phyloP scores from a whole-genome alignment of 1,140 invertebrate genomes.

The Babylonia areolata region DNA sequence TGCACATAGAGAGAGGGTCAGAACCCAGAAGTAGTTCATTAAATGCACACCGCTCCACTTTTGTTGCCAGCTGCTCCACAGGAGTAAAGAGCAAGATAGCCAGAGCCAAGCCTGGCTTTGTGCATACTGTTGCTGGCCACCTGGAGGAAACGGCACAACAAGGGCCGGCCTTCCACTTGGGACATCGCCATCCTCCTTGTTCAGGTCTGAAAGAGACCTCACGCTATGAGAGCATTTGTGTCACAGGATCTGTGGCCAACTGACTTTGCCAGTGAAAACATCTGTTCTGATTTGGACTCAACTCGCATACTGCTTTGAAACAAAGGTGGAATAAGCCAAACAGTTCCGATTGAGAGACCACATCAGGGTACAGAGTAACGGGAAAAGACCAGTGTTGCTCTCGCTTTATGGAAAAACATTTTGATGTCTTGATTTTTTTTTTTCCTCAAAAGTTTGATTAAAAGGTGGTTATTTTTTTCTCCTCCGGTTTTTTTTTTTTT shows the following conservation, averaged over 20 bases:
- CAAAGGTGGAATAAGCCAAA: neutral
- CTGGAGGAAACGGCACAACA: too few relatives aligned
- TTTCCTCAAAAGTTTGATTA: neutral
- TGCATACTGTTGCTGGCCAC: too few relatives aligned
- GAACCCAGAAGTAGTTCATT: too few relatives aligned
- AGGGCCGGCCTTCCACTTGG: too few relatives aligned
- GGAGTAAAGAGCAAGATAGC: too few relatives aligned
- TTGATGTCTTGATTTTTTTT: neutral
- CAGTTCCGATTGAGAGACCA: neutral
- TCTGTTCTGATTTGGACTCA: neutral
- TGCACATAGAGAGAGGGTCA: too few relatives aligned
- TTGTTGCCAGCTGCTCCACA: too few relatives aligned
- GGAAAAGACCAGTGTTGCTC: slow-evolving; percentile 7
- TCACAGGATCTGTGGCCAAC: neutral
- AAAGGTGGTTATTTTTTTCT: neutral
- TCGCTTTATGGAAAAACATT: neutral
- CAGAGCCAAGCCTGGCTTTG: too few relatives aligned
- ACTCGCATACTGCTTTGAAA: neutral
- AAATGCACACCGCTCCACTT: too few relatives aligned
- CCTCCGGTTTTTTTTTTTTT: neutral
- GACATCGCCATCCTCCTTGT: neutral
- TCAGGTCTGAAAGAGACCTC: neutral
- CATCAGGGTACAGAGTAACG: neutral
- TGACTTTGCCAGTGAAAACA: slow-evolving; percentile 2
- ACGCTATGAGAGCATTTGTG: neutral